Evolutionary conservation across 1,140 invertebrate species (phyloP), one percentile per base, ranked within the genome.

Genomic region (Zaprionus taronus): DNA sequence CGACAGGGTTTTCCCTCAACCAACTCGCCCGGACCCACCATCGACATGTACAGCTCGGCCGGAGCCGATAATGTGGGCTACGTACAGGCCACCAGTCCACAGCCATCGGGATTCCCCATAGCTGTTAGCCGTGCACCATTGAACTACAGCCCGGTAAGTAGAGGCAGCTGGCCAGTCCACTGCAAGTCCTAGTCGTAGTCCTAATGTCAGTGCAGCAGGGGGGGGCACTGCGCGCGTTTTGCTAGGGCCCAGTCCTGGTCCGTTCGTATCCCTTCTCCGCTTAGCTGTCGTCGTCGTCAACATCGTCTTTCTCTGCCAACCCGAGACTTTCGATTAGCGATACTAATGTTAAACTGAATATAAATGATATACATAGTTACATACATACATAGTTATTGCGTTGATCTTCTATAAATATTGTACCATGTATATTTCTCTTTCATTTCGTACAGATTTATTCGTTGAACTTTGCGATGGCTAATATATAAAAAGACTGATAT

Each of bases 61-160:
- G 96, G 95, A 60, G 96, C 96, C 92, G 96, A 97, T 93, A 96
- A 96, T 93, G 97, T 98, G 60, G 97, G 97, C 92, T 98, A 98
- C 93, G 97, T 98, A 91, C 97, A 98, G 93, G 97, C 97, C 80
- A 96, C 97, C 90, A 98, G 97, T 93, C 97, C 97, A 80, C 98
- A 98, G 93, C 97, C 97, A 82, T 97, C 96, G 90, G 96, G 96
- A 85, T 98, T 98, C 93, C 97, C 97, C 86, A 97, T 98, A 93
- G 97, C 97, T 82, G 97, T 97, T 84, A 97, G 96, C 94, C 96
- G 96, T 92, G 96, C 96, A 86, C 96, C 96, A 93, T 96, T 97
- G 94, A 97, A 97, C 94, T 97, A 97, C 94, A 97, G 96, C 95
- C 96, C 96, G 94, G 96, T 97, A 95, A 96, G 95, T 96, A 47